Evolutionary conservation across 2,797 vertebrate genomes (phyloP).

Genomic region (Craterocephalus amniculus): DNA sequence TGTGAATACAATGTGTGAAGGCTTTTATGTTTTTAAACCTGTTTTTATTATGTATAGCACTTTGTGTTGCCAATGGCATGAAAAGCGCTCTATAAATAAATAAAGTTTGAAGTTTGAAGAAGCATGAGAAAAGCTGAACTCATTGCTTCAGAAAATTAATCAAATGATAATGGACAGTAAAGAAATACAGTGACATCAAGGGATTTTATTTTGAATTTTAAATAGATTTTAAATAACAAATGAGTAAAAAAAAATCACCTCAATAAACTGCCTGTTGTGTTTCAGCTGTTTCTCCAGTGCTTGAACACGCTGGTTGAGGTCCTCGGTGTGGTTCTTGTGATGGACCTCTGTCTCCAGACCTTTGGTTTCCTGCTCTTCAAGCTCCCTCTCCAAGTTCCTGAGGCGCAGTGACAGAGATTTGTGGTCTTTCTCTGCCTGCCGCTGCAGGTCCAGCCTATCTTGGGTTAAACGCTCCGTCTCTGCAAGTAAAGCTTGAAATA

Average conservation of each 20-base stretch:
- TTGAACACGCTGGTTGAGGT: constrained; percentile 88
- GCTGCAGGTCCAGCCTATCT: constrained; percentile 89
- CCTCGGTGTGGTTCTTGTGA: constrained; percentile 82
- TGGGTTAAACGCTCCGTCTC: constrained; percentile 87
- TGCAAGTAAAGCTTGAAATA: constrained; percentile 84
- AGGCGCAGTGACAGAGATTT: constrained; percentile 85
- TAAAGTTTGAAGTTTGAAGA: too few relatives aligned
- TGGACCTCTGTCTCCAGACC: constrained; percentile 82
- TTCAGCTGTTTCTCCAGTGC: constrained; percentile 95
- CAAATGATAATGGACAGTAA: neutral
- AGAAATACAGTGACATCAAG: neutral
- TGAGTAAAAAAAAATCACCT: constrained; percentile 80
- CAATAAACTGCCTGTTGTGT: constrained; percentile 93
- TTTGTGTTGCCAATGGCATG: too few relatives aligned
- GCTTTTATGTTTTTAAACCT: too few relatives aligned
- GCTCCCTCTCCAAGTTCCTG: constrained; percentile 86
- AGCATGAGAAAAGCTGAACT: neutral
- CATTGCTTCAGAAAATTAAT: neutral
- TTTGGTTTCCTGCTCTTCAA: constrained; percentile 90
- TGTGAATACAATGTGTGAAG: too few relatives aligned
- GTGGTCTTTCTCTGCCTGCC: constrained; percentile 92
- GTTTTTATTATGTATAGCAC: too few relatives aligned
- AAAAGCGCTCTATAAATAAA: too few relatives aligned
- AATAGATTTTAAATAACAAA: neutral
- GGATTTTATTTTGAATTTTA: neutral